Evolutionary conservation across 92 coral and sea anemone species (phyloP), one percentile per base, ranked within the genome.

Genomic region (Actinostola sp.): DNA sequence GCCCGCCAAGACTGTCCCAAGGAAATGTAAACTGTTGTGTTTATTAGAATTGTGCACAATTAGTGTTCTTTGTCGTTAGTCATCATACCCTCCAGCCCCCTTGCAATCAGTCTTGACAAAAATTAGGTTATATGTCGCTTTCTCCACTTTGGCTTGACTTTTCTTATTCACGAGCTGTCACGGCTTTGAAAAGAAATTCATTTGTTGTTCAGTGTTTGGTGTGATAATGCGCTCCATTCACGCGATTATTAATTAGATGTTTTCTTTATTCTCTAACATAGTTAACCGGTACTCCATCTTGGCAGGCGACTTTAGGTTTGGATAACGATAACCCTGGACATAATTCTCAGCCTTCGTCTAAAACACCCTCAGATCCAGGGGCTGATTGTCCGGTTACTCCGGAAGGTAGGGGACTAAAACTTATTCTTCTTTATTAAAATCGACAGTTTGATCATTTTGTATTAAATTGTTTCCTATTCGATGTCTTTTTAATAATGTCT

Each of bases 381-480:
- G 85, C 82, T 20, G 97, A 91, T 66, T 88, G 92, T 66, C 97
- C 97, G 15, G 83, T 85, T 66, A 91, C 97, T 45, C 97, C 97
- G 92, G 97, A 91, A 91, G 97, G 97, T 91, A 85, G 82, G 92
- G 83, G 72, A 60, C 73, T 68, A 78, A 51, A 63, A 34, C 60
- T 63, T 50, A 39, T 63, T 63, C 20, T 51, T 36, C 68, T 80
- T 87, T 87, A 91, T 91, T 91, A 87, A 81, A 91, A 87, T 85
- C 89, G 97, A 91, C 97, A 87, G 83, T 80, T 72, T 88, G 83
- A 91, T 91, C 92, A 87, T 83, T 83, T 89, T 87, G 83, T 91
- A 87, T 87, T 91, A 91, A 91, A 91, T 87, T 87, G 92, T 91
- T 91, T 91, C 97, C 97, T 91, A 78, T 87, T 91, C 89, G 88